Base-by-base conservation (phyloP, 1,140 invertebrate genomes). In the Bombus sibiricus region DNA sequence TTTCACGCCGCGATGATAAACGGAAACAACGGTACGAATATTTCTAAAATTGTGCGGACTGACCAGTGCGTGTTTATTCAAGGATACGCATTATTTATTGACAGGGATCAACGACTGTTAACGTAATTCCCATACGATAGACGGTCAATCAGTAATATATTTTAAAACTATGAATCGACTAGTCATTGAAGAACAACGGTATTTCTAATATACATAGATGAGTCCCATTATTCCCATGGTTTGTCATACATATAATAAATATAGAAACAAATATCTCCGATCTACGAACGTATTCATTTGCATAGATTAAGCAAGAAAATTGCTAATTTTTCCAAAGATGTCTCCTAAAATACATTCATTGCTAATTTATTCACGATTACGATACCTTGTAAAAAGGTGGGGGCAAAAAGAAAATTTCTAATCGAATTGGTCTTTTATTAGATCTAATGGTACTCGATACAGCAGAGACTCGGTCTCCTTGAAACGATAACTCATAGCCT, bases 321-420 rank as follows among this genome's bases (percentile, higher is more conserved):
- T 43, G n/a, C 3, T 47, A 66, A 68, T 32, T 53, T 53, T 39
- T 15, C 2, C 68, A 2, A 18, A 22, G 18, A 25, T 64, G 22
- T 80, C 39, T 43, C 41, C 53, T 28, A 32, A 73, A 80, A 28
- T 37, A 47, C 25, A 28, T 47, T 13, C 34, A 34, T 80, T 72
- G 83, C 39, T 80, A 80, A 80, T 80, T 80, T 80, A 85, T 73
- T 73, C 68, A 64, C 28, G 68, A 85, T 85, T 80, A 41, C 68
- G 68, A n/a, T 32, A 28, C 41, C 28, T 9, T 4, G 34, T 22
- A 4, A 57, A 34, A 68, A 4, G 5, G 0, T 2, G 64, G 15
- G 15, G 0, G 13, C 47, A 84, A 57, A 66, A 47, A 37, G 68
- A 22, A 64, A 64, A 0, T 72, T 80, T 73, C 41, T 12, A 34